Conservation (phyloP, 2,113 vertebrate genomes). For the Poeciliopsis turrubarensis region DNA sequence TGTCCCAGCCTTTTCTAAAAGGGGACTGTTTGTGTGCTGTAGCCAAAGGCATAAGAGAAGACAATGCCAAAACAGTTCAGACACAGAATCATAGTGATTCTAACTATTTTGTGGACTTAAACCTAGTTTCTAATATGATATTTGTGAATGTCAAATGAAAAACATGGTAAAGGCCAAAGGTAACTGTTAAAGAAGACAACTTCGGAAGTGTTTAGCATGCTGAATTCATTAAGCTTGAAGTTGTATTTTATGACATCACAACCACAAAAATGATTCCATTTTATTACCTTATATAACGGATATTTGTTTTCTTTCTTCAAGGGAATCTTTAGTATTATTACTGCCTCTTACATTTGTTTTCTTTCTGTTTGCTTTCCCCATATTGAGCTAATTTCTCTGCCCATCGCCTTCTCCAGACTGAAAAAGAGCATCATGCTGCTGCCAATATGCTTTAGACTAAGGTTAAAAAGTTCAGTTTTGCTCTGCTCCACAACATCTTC, state of each 20-base stretch:
- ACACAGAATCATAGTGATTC: background rate
- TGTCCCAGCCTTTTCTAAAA: slow-evolving; percentile 14
- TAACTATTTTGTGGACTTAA: background rate
- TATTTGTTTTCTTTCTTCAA: background rate
- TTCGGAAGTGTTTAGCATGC: slow-evolving; percentile 9
- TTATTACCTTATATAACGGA: background rate
- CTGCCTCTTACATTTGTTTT: background rate
- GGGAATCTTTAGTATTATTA: background rate
- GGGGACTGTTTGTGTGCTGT: slow-evolving; percentile 3
- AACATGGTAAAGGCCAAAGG: background rate
- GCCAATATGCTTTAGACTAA: too few relatives aligned
- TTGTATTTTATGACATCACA: background rate
- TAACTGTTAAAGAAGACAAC: slow-evolving; percentile 25
- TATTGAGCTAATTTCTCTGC: background rate
- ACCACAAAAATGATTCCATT: background rate
- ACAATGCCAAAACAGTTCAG: background rate
- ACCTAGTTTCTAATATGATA: background rate
- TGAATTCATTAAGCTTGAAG: slow-evolving; percentile 27
- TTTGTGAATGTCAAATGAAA: background rate
- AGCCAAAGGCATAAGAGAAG: background rate
- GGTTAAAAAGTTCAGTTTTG: too few relatives aligned
- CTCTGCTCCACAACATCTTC: too few relatives aligned
- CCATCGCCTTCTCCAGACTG: background rate
- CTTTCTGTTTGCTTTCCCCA: background rate
- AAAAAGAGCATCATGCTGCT: background rate